Percentiles rank a stretch among this genome's conserved stretches.
Evolutionary conservation across 2,797 vertebrate genomes (phyloP).

Genomic region (Eulemur rubriventer): DNA sequence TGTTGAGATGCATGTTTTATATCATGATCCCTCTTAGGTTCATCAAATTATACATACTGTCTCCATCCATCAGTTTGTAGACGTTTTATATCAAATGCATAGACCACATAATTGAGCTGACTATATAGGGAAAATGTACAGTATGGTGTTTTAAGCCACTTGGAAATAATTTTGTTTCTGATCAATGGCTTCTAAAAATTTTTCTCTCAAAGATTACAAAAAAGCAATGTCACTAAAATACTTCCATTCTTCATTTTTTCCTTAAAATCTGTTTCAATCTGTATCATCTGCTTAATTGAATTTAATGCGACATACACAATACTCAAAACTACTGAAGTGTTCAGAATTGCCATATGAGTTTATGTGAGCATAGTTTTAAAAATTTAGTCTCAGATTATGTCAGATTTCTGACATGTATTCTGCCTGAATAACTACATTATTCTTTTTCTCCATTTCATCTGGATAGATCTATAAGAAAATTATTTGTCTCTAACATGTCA

Average conservation of each 20-base stretch:
- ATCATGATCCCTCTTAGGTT: not conserved
- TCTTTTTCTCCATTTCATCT: conserved; percentile 12
- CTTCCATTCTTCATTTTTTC: not conserved
- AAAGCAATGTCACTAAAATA: not conserved
- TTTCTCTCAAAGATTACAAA: conserved; percentile 26
- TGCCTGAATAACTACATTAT: conserved; percentile 11
- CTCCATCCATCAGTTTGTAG: not conserved
- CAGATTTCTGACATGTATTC: conserved; percentile 17
- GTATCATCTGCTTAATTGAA: not conserved
- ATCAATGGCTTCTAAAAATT: not conserved
- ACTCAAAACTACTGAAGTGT: not conserved
- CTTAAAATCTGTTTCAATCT: conserved; percentile 20
- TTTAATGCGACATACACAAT: not conserved
- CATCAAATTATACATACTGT: not conserved
- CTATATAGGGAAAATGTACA: not conserved
- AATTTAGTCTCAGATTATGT: conserved; percentile 19
- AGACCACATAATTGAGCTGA: not conserved
- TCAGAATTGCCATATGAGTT: conserved; percentile 33
- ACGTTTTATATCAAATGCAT: not conserved
- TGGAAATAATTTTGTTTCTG: conserved; percentile 31
- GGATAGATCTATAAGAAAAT: not conserved
- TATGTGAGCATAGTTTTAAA: not conserved
- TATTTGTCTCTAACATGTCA: conserved; percentile 10
- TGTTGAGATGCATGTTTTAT: not conserved
- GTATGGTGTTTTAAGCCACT: not conserved